These are phyloP conservation scores for Pogoniulus pusillus DNA, from an alignment of 2,797 vertebrate species.

Conservation along the genomic window DNA sequence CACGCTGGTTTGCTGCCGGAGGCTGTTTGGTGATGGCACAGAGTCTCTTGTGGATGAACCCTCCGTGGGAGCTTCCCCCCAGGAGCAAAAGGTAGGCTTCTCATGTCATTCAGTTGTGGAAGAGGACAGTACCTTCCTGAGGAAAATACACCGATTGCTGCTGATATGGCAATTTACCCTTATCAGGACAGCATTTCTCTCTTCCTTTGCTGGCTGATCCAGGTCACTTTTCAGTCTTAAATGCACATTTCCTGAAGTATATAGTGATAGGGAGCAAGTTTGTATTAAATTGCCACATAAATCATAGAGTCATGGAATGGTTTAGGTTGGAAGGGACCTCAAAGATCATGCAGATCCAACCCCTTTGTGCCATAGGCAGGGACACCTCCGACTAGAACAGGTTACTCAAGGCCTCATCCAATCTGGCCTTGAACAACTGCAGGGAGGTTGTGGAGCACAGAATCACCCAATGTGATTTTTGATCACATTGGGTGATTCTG, in stretches of 20 bases:
- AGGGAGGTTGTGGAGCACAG: no score
- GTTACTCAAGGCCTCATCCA: no score
- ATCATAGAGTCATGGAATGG: no score
- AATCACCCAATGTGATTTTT: no score
- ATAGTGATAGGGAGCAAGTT: background rate
- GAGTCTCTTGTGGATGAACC: conserved; percentile 81
- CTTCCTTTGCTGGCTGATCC: background rate
- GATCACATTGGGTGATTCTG: no score
- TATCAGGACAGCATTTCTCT: background rate
- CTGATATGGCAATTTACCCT: background rate
- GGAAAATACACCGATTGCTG: accelerated
- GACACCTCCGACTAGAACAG: no score
- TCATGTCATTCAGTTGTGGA: background rate
- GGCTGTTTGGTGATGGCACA: conserved; percentile 76
- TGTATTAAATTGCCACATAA: background rate
- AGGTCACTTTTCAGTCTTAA: background rate
- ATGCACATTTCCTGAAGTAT: background rate
- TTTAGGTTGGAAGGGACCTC: no score
- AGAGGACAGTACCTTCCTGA: background rate
- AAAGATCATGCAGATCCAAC: no score
- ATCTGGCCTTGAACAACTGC: no score
- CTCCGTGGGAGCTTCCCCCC: background rate
- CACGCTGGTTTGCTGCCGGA: conserved; percentile 91
- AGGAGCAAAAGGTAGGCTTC: conserved; percentile 61
- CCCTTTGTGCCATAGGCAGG: no score